A percentile compares a stretch with the other conserved stretches of the same genome.
phyloP scores from a whole-genome alignment of 1,140 invertebrate species.

The Lycorma delicatula region DNA sequence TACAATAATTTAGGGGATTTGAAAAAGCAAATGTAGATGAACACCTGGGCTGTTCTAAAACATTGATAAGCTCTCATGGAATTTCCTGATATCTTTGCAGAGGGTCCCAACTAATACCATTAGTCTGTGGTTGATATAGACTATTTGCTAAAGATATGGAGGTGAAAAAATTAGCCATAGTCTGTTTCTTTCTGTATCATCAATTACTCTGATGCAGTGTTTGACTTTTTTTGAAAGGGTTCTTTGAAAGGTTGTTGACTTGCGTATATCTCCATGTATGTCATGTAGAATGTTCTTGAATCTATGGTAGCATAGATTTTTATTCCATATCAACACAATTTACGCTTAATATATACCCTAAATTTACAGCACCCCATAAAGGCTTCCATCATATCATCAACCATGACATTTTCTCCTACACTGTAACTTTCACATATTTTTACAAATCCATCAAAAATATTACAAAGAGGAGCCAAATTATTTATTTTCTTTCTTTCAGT shows the following conservation, averaged over 20 bases:
- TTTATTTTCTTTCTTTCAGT: neutral
- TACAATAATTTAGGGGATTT: neutral
- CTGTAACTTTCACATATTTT: neutral
- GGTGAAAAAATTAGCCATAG: conserved; percentile 37
- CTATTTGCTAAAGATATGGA: conserved; percentile 26
- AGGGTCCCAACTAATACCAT: conserved; percentile 33
- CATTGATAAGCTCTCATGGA: conserved; percentile 1
- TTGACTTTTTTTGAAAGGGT: neutral
- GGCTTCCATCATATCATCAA: conserved; percentile 1
- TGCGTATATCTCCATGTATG: neutral
- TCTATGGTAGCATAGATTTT: conserved; percentile 1
- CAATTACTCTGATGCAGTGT: conserved; percentile 15
- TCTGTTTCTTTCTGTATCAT: conserved; percentile 33
- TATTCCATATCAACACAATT: neutral
- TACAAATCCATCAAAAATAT: neutral
- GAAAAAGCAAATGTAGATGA: neutral
- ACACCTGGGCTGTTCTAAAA: conserved; percentile 7
- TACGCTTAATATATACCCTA: neutral
- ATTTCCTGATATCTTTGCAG: conserved; percentile 10
- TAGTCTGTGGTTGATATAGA: conserved; percentile 26
- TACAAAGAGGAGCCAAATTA: neutral
- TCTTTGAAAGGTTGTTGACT: neutral
- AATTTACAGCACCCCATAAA: neutral
- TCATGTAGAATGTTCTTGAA: neutral
- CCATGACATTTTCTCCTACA: neutral